Evolutionary conservation across 1,140 invertebrate species (phyloP), one percentile per base, ranked within the genome.

Genomic region (Pomacea maculata): DNA sequence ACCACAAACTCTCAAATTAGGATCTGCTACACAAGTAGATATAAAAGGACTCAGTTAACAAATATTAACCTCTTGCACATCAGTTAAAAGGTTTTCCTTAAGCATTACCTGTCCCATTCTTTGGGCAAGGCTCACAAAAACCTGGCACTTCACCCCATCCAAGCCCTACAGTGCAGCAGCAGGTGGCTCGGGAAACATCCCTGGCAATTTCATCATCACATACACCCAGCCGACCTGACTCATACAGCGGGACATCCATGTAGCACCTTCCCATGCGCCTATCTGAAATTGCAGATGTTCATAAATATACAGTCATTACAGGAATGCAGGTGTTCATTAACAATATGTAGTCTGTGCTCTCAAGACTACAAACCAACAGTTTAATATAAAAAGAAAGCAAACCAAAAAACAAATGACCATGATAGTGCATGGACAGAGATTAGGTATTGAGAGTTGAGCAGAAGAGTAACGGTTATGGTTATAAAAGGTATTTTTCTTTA

Each of bases 141-240:
- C 88, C 88, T 25, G 78, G 81, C 21, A 84, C 81, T 55, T 95
- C 94, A 34, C 96, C 96, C 96, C 96, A 97, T 0, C 95, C 96
- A 82, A 93, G 94, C 67, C 96, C 96, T 25, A 96, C 93, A 73
- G 95, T 95, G 90, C 96, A 97, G 88, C 96, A 97, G 87, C 96
- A 97, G 1, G 95, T 94, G 0, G 96, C 94, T 90, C 95, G 94
- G 0, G 95, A 95, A 5, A 96, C 94, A 82, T 91, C 88, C 19
- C 92, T 87, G 8, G 93, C 95, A 89, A 93, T 93, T 90, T 90
- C 94, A 55, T 92, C 88, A 21, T 88, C 87, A 85, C 94, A 94
- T 19, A 92, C 84, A 52, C 91, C 91, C 72, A 92, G 85, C 29
- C 89, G 90, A 52, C 85, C 88, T 84, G 90, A 85, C 45, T 65